Evolutionary conservation across 2,113 vertebrate genomes (phyloP).

Genomic region (Thalassoma bifasciatum): DNA sequence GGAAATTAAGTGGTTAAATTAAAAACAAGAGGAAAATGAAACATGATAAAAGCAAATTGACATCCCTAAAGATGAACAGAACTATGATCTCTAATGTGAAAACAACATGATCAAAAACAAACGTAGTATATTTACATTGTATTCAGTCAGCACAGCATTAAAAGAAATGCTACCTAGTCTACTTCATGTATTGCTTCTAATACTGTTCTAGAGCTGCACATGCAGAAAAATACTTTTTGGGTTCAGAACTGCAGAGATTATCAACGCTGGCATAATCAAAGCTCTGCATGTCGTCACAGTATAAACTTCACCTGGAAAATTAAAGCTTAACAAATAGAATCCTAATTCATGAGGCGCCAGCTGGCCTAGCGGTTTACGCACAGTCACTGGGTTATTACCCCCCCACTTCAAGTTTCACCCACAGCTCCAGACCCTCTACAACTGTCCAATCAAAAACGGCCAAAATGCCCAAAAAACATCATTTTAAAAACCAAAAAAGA

Average conservation of each 20-base stretch:
- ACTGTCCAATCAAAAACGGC: too few species aligned
- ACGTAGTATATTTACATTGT: slow-evolving; percentile 67
- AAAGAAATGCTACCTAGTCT: slow-evolving; percentile 28
- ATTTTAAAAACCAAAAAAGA: too few species aligned
- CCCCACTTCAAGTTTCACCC: too few species aligned
- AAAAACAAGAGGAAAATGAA: slow-evolving; percentile 11
- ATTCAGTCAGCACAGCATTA: slow-evolving; percentile 63
- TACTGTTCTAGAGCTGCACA: slow-evolving; percentile 50
- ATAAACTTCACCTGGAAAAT: slow-evolving; percentile 37
- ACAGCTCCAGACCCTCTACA: too few species aligned
- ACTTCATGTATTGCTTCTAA: slow-evolving; percentile 52
- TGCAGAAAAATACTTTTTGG: slow-evolving; percentile 42
- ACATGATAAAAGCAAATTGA: slow-evolving; percentile 57
- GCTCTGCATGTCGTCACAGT: slow-evolving; percentile 58
- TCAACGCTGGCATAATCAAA: slow-evolving; percentile 34
- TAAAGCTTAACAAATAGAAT: slow-evolving; percentile 36
- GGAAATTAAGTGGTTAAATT: slow-evolving; percentile 42
- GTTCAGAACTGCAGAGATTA: slow-evolving; percentile 43
- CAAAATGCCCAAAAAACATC: too few species aligned
- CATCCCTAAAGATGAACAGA: slow-evolving; percentile 61
- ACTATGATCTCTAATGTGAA: slow-evolving; percentile 35
- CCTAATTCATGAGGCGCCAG: not conserved
- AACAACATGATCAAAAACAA: slow-evolving; percentile 30
- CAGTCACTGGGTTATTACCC: too few species aligned
- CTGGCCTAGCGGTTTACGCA: too few species aligned